These are phyloP conservation scores for Chaetophractus vellerosus DNA, from an alignment of 2,797 vertebrate species.

Conservation along the genomic window DNA sequence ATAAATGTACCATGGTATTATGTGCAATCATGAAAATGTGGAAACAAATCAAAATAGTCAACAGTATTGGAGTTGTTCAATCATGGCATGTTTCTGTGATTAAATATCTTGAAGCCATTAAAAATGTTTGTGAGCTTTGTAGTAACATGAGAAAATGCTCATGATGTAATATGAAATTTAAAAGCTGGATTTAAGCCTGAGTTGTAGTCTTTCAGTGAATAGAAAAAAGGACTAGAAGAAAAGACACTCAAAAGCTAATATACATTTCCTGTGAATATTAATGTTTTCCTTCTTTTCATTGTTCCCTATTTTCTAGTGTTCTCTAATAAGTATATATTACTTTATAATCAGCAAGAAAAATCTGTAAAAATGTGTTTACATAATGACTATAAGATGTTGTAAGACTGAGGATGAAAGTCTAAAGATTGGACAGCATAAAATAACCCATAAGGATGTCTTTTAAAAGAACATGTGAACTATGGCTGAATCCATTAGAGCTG, in stretches of 20 bases:
- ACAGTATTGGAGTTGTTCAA: not conserved
- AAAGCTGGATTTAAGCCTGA: not conserved
- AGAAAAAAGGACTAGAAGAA: not conserved
- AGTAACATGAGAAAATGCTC: constrained; percentile 44
- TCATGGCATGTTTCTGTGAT: not conserved
- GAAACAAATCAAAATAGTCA: constrained; percentile 1
- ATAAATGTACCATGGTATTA: not conserved
- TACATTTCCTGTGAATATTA: not conserved
- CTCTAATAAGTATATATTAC: not conserved
- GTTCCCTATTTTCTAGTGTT: constrained; percentile 45
- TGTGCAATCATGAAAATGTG: not conserved
- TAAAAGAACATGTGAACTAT: constrained; percentile 16
- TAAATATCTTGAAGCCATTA: constrained; percentile 58
- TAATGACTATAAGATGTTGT: constrained; percentile 8
- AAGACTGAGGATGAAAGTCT: constrained; percentile 19
- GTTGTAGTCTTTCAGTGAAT: not conserved
- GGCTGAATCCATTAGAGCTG: constrained; percentile 56
- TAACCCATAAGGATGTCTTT: constrained; percentile 42
- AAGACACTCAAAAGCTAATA: not conserved
- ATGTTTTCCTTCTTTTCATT: not conserved
- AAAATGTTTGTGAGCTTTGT: constrained; percentile 34
- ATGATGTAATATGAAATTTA: constrained; percentile 41
- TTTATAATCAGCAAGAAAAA: constrained; percentile 28
- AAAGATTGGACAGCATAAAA: constrained; percentile 41
- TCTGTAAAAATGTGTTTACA: not conserved